Evolutionary conservation across 2,888 invertebrate genomes (phyloP).

Genomic region (Oscheius sp.): DNA sequence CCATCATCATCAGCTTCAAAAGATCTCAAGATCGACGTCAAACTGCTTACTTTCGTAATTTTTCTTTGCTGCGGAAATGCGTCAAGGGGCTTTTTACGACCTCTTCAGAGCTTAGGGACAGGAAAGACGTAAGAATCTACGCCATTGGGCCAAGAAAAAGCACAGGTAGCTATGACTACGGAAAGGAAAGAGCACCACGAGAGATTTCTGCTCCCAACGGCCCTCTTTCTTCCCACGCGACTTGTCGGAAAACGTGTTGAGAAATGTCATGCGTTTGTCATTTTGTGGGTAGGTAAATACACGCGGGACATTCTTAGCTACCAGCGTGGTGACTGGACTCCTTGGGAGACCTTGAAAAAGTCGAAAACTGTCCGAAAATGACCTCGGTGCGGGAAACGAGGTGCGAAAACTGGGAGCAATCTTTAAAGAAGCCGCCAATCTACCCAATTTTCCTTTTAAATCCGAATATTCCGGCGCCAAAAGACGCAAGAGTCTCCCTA

Average conservation of each 20-base stretch:
- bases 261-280: conserved; percentile 24
- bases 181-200: background rate
- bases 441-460: too few species aligned
- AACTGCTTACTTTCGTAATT: too few species aligned
- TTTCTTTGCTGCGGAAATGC: too few species aligned
- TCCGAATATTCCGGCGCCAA: too few species aligned
- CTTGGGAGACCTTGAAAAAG: conserved; percentile 19
- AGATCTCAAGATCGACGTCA: too few species aligned
- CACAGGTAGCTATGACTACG: background rate
- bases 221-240: background rate
- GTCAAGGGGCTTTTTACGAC: too few species aligned
- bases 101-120: background rate
- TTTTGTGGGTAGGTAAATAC: conserved; percentile 37
- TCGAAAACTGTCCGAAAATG: conserved; percentile 9
- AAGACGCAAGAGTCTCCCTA: too few species aligned
- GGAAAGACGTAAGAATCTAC: background rate
- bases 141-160: background rate
- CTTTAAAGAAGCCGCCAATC: too few species aligned
- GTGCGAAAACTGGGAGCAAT: too few species aligned
- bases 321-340: background rate
- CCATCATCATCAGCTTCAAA: too few species aligned
- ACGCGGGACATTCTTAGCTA: conserved; percentile 3
- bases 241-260: conserved; percentile 26
- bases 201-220: too few species aligned
- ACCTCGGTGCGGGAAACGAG: conserved; percentile 6